Evolutionary conservation across 2,888 invertebrate species (phyloP).

Genomic region (Oxyteleia sp.): DNA sequence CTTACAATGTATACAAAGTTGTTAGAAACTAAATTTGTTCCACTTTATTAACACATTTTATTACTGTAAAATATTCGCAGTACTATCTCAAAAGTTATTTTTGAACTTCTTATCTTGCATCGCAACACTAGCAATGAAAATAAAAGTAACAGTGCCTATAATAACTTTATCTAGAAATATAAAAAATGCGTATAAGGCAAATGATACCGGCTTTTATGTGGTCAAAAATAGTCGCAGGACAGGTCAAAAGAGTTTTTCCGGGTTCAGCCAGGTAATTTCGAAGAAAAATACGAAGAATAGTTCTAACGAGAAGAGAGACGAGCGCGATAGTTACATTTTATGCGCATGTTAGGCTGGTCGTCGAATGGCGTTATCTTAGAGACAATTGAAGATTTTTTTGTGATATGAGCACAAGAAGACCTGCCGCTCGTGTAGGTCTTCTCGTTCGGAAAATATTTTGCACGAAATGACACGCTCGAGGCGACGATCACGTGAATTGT

Average conservation of each 20-base stretch:
- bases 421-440: conserved; percentile 21
- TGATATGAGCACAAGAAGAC: conserved; percentile 33
- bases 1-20: too few species aligned
- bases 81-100: too few species aligned
- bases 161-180: conserved; percentile 2
- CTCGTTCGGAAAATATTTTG: conserved; percentile 51
- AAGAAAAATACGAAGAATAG: conserved; percentile 24
- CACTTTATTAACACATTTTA: too few species aligned
- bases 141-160: too few species aligned
- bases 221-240: neutral
- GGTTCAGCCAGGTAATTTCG: neutral
- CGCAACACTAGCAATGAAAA: too few species aligned
- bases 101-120: too few species aligned
- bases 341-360: conserved; percentile 36
- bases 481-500: conserved; percentile 66
- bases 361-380: conserved; percentile 38
- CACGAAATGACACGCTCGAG: conserved; percentile 59
- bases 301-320: conserved; percentile 27
- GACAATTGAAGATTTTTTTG: conserved; percentile 54
- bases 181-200: conserved; percentile 8
- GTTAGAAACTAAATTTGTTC: too few species aligned
- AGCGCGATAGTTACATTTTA: conserved; percentile 43
- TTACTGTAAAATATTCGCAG: too few species aligned
- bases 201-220: neutral
- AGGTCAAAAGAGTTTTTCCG: neutral